Evolutionary conservation across 23 tunicate genomes (phyloP).

Genomic region (Trididemnum clinides): DNA sequence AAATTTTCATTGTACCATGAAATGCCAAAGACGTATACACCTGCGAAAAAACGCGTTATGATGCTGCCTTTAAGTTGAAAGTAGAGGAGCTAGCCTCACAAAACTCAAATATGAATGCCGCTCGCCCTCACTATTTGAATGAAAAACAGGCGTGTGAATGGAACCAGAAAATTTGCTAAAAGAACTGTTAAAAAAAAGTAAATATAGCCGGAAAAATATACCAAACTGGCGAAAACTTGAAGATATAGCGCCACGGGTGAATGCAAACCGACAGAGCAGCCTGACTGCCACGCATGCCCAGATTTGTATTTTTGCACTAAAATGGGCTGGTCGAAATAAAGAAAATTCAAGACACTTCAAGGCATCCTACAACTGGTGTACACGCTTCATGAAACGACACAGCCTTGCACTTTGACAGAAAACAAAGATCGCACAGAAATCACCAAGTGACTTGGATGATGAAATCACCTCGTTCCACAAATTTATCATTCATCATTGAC

Average conservation of each 20-base stretch:
- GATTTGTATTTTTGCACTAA: background rate
- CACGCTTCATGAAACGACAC: background rate
- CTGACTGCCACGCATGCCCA: background rate
- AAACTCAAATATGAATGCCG: conserved; percentile 12
- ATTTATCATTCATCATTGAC: background rate
- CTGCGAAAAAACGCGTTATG: conserved; percentile 13
- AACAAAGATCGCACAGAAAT: background rate
- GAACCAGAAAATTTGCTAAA: background rate
- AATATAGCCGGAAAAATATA: background rate
- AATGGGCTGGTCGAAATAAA: background rate
- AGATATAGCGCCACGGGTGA: background rate
- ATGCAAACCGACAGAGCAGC: conserved; percentile 1
- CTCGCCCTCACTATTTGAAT: background rate
- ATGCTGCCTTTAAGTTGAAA: background rate
- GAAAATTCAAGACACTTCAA: conserved; percentile 9
- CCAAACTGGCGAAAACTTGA: conserved; percentile 6
- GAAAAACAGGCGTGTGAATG: conserved; percentile 13
- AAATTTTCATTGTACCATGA: too few species aligned
- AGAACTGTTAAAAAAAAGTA: background rate
- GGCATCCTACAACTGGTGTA: conserved; percentile 5
- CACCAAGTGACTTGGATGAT: background rate
- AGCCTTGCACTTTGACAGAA: background rate
- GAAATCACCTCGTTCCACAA: conserved; percentile 12
- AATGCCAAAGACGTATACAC: too few species aligned
- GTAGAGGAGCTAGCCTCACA: conserved; percentile 2